Evolutionary conservation across 2,113 vertebrate species (phyloP).

Genomic region (Salminus brasiliensis): DNA sequence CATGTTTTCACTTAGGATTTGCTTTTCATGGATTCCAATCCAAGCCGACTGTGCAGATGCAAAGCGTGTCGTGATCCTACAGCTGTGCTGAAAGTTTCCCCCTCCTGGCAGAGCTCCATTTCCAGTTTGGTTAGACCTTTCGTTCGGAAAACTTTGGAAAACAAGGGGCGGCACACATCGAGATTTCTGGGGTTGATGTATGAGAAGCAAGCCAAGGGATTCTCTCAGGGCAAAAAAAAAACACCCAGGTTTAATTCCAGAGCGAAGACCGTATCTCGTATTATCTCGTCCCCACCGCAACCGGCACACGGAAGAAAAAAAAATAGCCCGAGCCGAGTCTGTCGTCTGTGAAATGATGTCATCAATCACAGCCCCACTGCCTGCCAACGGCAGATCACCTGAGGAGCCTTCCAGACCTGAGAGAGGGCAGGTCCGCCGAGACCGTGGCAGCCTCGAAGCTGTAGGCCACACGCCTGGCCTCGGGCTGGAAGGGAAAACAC

Average conservation of each 20-base stretch:
- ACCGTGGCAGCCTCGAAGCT: neutral
- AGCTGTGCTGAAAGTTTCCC: conserved; percentile 15
- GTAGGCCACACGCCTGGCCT: neutral
- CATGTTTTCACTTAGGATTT: conserved; percentile 33
- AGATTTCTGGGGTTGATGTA: conserved; percentile 28
- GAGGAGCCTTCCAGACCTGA: conserved; percentile 15
- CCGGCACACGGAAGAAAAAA: neutral
- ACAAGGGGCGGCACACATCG: neutral
- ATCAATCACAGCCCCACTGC: conserved; percentile 39
- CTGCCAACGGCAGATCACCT: conserved; percentile 48
- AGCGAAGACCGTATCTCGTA: conserved; percentile 9
- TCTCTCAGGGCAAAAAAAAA: conserved; percentile 15
- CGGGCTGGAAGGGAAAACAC: neutral
- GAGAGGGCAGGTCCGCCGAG: neutral
- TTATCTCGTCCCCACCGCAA: neutral
- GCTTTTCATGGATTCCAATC: conserved; percentile 15
- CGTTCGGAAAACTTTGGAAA: neutral
- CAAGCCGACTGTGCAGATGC: conserved; percentile 16
- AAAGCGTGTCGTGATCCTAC: neutral
- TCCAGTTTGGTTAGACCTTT: conserved; percentile 22
- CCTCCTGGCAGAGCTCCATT: conserved; percentile 3
- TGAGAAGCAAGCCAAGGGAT: conserved; percentile 10
- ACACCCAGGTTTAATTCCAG: neutral
- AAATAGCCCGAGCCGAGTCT: conserved; percentile 3
- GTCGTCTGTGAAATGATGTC: conserved; percentile 42